Percentiles rank a stretch among this genome's conserved stretches.
Evolutionary conservation across 2,888 invertebrate species (phyloP).

Genomic region (Xanthostigma xanthostigma): DNA sequence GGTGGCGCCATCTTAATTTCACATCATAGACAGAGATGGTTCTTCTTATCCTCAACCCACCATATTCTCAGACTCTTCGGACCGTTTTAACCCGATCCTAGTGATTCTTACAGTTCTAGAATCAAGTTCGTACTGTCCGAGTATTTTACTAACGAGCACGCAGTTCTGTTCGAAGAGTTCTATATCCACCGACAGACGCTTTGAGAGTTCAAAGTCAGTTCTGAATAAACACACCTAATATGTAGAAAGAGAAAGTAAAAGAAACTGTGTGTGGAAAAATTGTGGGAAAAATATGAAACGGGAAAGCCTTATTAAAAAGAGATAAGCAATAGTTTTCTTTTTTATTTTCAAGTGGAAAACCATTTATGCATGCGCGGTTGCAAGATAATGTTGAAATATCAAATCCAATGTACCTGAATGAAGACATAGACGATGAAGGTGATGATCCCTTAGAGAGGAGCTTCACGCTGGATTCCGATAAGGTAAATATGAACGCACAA

Average conservation of each 20-base stretch:
- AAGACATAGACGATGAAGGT: slow-evolving; percentile 51
- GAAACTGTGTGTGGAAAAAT: not conserved
- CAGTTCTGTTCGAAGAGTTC: no score
- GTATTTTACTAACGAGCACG: no score
- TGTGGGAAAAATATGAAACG: not conserved
- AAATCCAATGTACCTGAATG: slow-evolving; percentile 73
- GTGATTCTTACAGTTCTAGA: no score
- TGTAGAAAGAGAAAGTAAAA: not conserved
- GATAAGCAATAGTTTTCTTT: slow-evolving; percentile 2
- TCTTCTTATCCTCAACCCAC: no score
- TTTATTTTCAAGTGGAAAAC: slow-evolving; percentile 29
- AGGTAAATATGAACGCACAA: slow-evolving; percentile 27
- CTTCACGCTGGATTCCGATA: slow-evolving; percentile 41
- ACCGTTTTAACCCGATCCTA: no score
- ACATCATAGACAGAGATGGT: no score
- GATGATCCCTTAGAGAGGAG: slow-evolving; percentile 34
- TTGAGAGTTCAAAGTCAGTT: no score
- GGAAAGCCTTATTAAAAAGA: slow-evolving; percentile 1
- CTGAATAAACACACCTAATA: no score
- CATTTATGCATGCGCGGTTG: slow-evolving; percentile 65
- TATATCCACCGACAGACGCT: no score
- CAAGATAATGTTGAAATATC: slow-evolving; percentile 73
- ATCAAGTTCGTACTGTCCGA: no score
- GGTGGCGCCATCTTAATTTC: no score
- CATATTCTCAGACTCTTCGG: no score